Evolutionary conservation across 2,888 invertebrate genomes (phyloP).

Genomic region (Drosophila neotestacea): DNA sequence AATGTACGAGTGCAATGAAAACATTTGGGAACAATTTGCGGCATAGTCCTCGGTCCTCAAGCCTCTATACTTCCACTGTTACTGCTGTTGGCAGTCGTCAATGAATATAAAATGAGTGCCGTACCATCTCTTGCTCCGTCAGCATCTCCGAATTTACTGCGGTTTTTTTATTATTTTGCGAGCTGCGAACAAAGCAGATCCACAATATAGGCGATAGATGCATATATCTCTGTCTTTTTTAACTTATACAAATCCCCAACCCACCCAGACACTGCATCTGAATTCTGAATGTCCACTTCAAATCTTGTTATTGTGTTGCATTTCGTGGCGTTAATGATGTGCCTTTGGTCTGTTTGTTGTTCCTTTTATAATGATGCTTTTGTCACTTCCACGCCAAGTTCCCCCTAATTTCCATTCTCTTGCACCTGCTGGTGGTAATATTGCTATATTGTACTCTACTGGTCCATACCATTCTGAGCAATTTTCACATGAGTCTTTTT

Average conservation of each 20-base stretch:
- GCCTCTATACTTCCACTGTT: background rate
- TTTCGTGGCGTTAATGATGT: slow-evolving; percentile 72
- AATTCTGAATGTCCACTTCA: slow-evolving; percentile 60
- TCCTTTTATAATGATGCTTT: background rate
- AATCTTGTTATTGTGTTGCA: slow-evolving; percentile 63
- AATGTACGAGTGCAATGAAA: slow-evolving; percentile 20
- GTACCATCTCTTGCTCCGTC: slow-evolving; percentile 11
- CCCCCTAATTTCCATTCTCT: background rate
- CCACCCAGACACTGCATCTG: slow-evolving; percentile 2
- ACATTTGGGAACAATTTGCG: slow-evolving; percentile 37
- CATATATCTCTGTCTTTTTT: background rate
- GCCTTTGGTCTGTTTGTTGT: slow-evolving; percentile 20
- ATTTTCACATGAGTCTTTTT: background rate
- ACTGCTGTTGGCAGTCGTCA: slow-evolving; percentile 37
- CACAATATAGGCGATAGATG: slow-evolving; percentile 46
- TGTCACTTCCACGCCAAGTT: background rate
- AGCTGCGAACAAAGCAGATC: slow-evolving; percentile 41
- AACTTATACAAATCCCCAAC: slow-evolving; percentile 3
- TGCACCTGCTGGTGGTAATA: background rate
- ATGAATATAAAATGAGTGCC: slow-evolving; percentile 64
- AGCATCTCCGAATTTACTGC: slow-evolving; percentile 27
- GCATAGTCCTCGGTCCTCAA: slow-evolving; percentile 5
- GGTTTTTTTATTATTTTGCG: slow-evolving; percentile 28
- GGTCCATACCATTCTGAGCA: background rate
- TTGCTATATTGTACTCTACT: background rate